A percentile compares a stretch with the other conserved stretches of the same genome.
These are phyloP conservation scores for Anastrepha ludens DNA, from an alignment of 1,140 invertebrate genomes.

Conservation along the genomic window DNA sequence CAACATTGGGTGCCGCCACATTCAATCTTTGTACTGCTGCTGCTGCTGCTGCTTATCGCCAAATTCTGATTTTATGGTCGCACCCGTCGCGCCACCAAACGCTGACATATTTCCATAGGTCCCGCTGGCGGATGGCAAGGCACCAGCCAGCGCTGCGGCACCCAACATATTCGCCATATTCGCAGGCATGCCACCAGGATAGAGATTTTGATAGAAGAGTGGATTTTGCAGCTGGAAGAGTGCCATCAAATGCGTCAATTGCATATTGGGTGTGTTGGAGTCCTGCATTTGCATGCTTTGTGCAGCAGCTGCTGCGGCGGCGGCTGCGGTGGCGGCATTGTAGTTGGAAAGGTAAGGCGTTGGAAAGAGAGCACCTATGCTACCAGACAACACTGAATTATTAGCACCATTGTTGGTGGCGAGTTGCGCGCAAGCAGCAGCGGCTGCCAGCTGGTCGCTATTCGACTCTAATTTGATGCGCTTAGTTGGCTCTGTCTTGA, in stretches of 20 bases:
- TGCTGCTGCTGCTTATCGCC: slow-evolving; percentile 68
- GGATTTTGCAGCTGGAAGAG: slow-evolving; percentile 71
- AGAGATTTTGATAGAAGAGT: slow-evolving; percentile 73
- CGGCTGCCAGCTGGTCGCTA: slow-evolving; percentile 59
- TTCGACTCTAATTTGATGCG: slow-evolving; percentile 60
- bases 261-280: slow-evolving; percentile 65
- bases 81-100: slow-evolving; percentile 62
- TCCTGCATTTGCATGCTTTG: slow-evolving; percentile 53
- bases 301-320: slow-evolving; percentile 60
- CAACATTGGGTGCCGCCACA: not conserved
- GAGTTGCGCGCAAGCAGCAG: slow-evolving; percentile 23
- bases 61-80: slow-evolving; percentile 63
- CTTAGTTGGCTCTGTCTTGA: slow-evolving; percentile 56
- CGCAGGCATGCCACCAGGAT: slow-evolving; percentile 61
- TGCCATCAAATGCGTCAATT: slow-evolving; percentile 71
- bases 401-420: not conserved
- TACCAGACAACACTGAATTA: slow-evolving; percentile 3
- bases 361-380: not conserved
- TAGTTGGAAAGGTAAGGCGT: slow-evolving; percentile 63
- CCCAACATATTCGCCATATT: slow-evolving; percentile 59
- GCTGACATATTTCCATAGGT: slow-evolving; percentile 63
- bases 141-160: not conserved
- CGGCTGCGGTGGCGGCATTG: slow-evolving; percentile 56
- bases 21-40: slow-evolving; percentile 68
- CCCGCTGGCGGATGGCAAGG: not conserved